Base-by-base conservation (phyloP, 2,797 vertebrate species). In the Esox lucius region DNA sequence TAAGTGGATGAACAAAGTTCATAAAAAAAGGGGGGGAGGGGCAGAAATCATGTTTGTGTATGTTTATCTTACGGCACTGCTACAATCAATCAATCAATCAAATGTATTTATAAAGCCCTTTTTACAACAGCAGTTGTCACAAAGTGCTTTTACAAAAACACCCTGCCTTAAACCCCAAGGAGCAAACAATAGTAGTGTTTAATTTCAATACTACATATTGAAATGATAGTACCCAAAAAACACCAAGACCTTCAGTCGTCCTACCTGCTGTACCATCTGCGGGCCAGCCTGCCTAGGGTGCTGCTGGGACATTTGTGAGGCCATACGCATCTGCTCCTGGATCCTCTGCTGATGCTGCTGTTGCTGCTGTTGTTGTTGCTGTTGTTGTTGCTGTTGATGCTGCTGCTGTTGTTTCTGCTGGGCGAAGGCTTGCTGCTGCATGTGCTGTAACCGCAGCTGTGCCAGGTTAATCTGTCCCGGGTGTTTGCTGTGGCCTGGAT, bases 391-490 rank as follows among this genome's bases (percentile, higher is more conserved):
- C 7, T 94, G 92, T 62, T 95, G 94, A 0, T 70, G 68, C 75
- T 95, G 94, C 39, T 95, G 96, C 48, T 95, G 80, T 5, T 96
- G 95, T 74, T 97, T 95, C 79, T 97, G 95, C 71, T 98, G 97
- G 46, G 95, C 96, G 35, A 95, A 96, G 26, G 96, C 97, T 75
- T 92, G 91, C 75, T 95, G 95, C 75, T 99, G 98, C 96, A 99
- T 98, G 86, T 99, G 98, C 87, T 99, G 98, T 72, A 99, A 92
- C 19, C 96, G 94, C 49, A 99, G 96, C 89, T 99, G 98, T 0
- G 98, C 97, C 82, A 99, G 92, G 66, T 98, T 99, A 87, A 99
- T 99, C 89, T 99, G 98, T 69, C 96, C 96, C 28, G 93, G 93
- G 87, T 96, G 89, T 92, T 98, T 98, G 82, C 56, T 24, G 22